Evolutionary conservation across 2,797 vertebrate species (phyloP).

Genomic region (Coccyzus lansbergi): DNA sequence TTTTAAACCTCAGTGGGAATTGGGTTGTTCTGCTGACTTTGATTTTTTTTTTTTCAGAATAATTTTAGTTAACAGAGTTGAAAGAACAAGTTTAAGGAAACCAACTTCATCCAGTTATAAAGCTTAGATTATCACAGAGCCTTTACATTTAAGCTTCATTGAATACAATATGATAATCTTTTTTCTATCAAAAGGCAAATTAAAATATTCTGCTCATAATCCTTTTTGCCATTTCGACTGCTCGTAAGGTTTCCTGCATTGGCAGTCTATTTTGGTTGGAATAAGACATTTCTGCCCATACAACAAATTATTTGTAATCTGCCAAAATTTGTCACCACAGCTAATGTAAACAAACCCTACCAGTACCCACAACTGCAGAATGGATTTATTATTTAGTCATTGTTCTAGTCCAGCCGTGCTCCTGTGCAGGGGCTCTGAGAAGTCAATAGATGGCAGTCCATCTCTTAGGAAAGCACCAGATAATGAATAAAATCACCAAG

Average conservation of each 20-base stretch:
- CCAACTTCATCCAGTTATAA: conserved; percentile 12
- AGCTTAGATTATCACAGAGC: not conserved
- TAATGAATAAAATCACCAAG: conserved; percentile 55
- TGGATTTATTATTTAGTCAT: conserved; percentile 48
- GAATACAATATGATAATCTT: conserved; percentile 17
- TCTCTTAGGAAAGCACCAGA: conserved; percentile 71
- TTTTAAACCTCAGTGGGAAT: not conserved
- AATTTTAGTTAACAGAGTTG: conserved; percentile 27
- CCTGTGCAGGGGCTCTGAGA: conserved; percentile 57
- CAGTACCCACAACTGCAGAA: not conserved
- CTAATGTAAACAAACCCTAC: conserved; percentile 32
- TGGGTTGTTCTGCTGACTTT: conserved; percentile 23
- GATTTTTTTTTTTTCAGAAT: not conserved
- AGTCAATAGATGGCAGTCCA: conserved; percentile 85
- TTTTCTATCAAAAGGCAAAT: conserved; percentile 29
- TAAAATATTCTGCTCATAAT: conserved; percentile 29
- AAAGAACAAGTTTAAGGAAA: conserved; percentile 40
- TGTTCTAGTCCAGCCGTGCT: conserved; percentile 16
- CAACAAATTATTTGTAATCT: conserved; percentile 9
- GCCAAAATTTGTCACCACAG: conserved; percentile 40
- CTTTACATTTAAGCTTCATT: conserved; percentile 4
- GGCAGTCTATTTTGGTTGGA: not conserved
- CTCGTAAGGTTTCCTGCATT: not conserved
- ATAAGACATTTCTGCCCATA: conserved; percentile 38
- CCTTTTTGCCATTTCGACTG: not conserved